These are phyloP conservation scores for Paralvinella palmiformis DNA, from an alignment of 1,140 invertebrate genomes.

Conservation along the genomic window DNA sequence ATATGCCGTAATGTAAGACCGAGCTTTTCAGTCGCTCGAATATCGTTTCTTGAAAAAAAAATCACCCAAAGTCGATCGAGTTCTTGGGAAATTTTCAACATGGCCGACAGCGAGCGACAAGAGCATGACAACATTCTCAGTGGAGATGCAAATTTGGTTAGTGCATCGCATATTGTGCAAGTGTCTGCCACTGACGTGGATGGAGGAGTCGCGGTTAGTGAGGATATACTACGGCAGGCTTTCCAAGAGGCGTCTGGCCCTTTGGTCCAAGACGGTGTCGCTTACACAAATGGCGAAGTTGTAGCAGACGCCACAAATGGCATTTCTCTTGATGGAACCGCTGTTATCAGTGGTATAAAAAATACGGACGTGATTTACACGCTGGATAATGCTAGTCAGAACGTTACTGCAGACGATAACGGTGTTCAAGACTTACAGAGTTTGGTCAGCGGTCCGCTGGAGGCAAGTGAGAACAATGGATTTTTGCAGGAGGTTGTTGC, in stretches of 20 bases:
- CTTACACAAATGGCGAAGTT: slow-evolving; percentile 16
- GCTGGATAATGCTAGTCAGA: slow-evolving; percentile 21
- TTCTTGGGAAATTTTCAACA: too few species aligned
- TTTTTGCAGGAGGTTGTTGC: too few species aligned
- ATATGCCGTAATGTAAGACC: too few species aligned
- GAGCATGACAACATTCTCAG: not conserved
- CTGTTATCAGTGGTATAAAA: slow-evolving; percentile 24
- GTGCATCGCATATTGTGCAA: not conserved
- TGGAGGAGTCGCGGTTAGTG: slow-evolving; percentile 24
- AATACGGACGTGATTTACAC: slow-evolving; percentile 22
- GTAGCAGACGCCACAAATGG: slow-evolving; percentile 2
- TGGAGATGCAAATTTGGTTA: not conserved
- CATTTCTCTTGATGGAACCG: not conserved
- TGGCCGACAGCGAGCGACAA: slow-evolving; percentile 3
- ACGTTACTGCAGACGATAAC: slow-evolving; percentile 16
- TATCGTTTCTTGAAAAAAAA: too few species aligned
- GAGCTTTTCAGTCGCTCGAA: too few species aligned
- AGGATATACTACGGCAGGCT: slow-evolving; percentile 49
- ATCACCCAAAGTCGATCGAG: too few species aligned
- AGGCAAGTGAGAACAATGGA: not conserved
- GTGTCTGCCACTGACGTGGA: not conserved
- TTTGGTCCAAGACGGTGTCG: slow-evolving; percentile 19
- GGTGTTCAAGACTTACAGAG: not conserved
- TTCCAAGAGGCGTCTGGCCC: slow-evolving; percentile 39
- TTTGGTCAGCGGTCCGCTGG: not conserved